These are phyloP conservation scores for Perdita meconis DNA, from an alignment of 2,888 invertebrate species.

Conservation along the genomic window DNA sequence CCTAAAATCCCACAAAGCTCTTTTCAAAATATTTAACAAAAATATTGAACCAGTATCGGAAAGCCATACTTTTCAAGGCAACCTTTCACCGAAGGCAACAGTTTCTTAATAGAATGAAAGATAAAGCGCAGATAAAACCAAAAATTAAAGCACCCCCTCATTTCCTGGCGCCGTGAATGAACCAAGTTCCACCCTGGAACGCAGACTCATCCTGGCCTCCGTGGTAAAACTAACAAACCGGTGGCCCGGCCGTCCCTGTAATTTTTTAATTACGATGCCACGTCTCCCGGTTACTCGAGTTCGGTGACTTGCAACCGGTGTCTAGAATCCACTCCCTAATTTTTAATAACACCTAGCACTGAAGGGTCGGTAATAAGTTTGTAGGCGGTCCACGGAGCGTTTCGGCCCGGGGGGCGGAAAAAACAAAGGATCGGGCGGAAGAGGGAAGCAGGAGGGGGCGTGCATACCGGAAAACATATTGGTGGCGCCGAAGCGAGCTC, in stretches of 20 bases:
- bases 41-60: too few species aligned
- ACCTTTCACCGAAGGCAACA: too few species aligned
- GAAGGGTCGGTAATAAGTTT: constrained; percentile 56
- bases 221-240: constrained; percentile 65
- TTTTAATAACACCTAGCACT: constrained; percentile 72
- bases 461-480: constrained; percentile 52
- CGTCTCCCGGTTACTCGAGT: constrained; percentile 73
- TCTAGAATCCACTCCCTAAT: constrained; percentile 68
- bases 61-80: too few species aligned
- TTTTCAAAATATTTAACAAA: too few species aligned
- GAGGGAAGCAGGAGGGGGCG: constrained; percentile 7
- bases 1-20: too few species aligned
- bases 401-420: constrained; percentile 43
- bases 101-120: too few species aligned
- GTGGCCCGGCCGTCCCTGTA: constrained; percentile 74
- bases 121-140: constrained; percentile 17
- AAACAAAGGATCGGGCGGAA: constrained; percentile 52
- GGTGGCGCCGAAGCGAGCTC: constrained; percentile 33
- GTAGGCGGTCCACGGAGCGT: constrained; percentile 55
- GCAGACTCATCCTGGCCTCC: constrained; percentile 32
- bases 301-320: constrained; percentile 76
- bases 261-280: constrained; percentile 82
- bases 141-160: constrained; percentile 62
- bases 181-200: constrained; percentile 60
- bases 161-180: constrained; percentile 78